Percentiles rank a stretch among this genome's conserved stretches.
phyloP scores from a whole-genome alignment of 2,888 invertebrate species.

The Acanthacorydalis orientalis region DNA sequence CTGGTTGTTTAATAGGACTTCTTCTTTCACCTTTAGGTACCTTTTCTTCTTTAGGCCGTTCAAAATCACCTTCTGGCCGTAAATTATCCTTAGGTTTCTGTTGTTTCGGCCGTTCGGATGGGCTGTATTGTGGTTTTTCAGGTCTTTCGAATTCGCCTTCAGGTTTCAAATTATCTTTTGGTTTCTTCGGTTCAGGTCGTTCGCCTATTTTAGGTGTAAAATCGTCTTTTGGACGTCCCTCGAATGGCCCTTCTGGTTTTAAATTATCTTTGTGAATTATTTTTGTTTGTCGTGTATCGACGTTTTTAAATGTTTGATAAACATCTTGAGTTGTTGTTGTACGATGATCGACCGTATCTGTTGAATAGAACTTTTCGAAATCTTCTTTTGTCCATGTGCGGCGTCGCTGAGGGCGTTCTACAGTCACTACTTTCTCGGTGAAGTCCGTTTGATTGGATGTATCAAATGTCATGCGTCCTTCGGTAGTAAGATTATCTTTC shows the following conservation, averaged over 20 bases:
- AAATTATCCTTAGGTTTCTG: constrained; percentile 33
- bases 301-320: constrained; percentile 41
- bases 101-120: constrained; percentile 22
- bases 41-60: constrained; percentile 36
- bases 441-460: constrained; percentile 47
- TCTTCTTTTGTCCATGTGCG: constrained; percentile 59
- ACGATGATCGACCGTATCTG: constrained; percentile 32
- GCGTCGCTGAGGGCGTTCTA: constrained; percentile 40
- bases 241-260: constrained; percentile 30
- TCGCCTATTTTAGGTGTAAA: constrained; percentile 23
- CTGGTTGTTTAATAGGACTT: constrained; percentile 35
- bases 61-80: constrained; percentile 28
- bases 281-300: constrained; percentile 30
- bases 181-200: constrained; percentile 22
- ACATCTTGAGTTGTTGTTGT: constrained; percentile 50
- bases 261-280: constrained; percentile 30
- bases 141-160: constrained; percentile 39
- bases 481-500: constrained; percentile 47
- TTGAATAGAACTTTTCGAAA: constrained; percentile 48
- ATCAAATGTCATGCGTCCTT: constrained; percentile 49
- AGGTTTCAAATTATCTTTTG: constrained; percentile 32
- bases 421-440: constrained; percentile 35
- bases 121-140: constrained; percentile 19
- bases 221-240: constrained; percentile 28
- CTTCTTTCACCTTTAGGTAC: constrained; percentile 34